Percentiles rank a stretch among this genome's conserved stretches.
phyloP scores from a whole-genome alignment of 1,140 invertebrate genomes.

The Orchestia grillus region DNA sequence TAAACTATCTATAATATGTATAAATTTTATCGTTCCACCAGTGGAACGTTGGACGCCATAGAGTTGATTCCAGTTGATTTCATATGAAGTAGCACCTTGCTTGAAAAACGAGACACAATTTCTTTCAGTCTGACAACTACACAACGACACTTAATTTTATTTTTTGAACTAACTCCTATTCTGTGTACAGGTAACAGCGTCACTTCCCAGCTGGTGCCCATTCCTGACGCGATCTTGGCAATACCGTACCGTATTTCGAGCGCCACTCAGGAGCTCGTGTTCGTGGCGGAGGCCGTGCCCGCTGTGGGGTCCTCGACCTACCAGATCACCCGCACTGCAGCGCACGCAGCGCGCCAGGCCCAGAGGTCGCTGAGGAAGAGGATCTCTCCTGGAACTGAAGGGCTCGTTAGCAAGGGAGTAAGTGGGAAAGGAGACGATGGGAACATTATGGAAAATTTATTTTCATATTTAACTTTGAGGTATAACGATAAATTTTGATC shows the following conservation, averaged over 20 bases:
- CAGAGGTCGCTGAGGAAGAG: slow-evolving; percentile 57
- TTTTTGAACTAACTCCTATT: background rate
- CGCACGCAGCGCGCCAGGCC: slow-evolving; percentile 28
- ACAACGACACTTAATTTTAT: no score
- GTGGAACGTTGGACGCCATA: no score
- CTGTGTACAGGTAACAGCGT: background rate
- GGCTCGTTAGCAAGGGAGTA: background rate
- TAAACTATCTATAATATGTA: no score
- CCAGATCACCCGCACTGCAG: slow-evolving; percentile 61
- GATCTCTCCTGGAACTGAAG: background rate
- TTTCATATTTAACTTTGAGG: background rate
- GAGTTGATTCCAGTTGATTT: no score
- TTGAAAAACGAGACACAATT: no score
- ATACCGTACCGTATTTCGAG: slow-evolving; percentile 77
- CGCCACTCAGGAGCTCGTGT: slow-evolving; percentile 78
- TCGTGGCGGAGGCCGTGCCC: slow-evolving; percentile 73
- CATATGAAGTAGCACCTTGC: no score
- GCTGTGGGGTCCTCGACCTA: slow-evolving; percentile 67
- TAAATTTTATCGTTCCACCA: no score
- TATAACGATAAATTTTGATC: background rate
- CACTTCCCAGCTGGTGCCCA: slow-evolving; percentile 76
- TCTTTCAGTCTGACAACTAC: no score
- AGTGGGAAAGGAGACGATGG: background rate
- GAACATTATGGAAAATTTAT: background rate
- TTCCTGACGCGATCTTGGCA: slow-evolving; percentile 75